Evolutionary conservation across 1,140 invertebrate species (phyloP).

Genomic region (Ectropis grisescens): DNA sequence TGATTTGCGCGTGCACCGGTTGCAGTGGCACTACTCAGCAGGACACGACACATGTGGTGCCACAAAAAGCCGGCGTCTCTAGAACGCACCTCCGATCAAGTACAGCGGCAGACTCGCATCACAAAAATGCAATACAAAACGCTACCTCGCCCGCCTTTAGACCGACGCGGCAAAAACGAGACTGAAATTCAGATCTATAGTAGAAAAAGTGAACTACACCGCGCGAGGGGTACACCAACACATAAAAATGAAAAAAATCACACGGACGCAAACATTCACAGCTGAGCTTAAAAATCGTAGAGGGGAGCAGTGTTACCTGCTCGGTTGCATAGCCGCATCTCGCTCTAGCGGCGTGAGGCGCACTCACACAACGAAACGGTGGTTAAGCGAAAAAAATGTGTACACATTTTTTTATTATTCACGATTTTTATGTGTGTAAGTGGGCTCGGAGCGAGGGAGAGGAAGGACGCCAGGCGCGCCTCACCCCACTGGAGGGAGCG

Average conservation of each 20-base stretch:
- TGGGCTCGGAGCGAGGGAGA: constrained; percentile 53
- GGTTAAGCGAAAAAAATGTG: constrained; percentile 69
- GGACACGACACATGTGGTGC: too few relatives aligned
- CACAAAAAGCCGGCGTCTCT: constrained; percentile 40
- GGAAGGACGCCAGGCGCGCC: constrained; percentile 18
- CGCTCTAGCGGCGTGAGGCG: constrained; percentile 52
- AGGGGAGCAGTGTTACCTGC: constrained; percentile 34
- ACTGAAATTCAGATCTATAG: constrained; percentile 70
- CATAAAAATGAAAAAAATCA: constrained; percentile 68
- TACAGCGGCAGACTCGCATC: constrained; percentile 16
- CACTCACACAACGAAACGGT: constrained; percentile 46
- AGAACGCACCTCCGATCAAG: constrained; percentile 16
- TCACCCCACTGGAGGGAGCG: constrained; percentile 17
- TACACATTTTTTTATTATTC: constrained; percentile 71
- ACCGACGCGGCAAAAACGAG: constrained; percentile 67
- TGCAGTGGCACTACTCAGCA: constrained; percentile 28
- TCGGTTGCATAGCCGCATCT: constrained; percentile 36
- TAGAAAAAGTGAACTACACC: constrained; percentile 70
- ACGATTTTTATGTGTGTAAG: constrained; percentile 69
- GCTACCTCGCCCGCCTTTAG: constrained; percentile 58
- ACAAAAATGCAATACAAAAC: constrained; percentile 61
- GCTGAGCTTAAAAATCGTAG: constrained; percentile 64
- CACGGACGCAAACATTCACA: constrained; percentile 56
- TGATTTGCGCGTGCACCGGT: constrained; percentile 51
- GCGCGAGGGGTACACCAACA: constrained; percentile 67